These are phyloP conservation scores for Agrenia bidenticulata DNA, from an alignment of 2,888 invertebrate genomes.

Conservation along the genomic window DNA sequence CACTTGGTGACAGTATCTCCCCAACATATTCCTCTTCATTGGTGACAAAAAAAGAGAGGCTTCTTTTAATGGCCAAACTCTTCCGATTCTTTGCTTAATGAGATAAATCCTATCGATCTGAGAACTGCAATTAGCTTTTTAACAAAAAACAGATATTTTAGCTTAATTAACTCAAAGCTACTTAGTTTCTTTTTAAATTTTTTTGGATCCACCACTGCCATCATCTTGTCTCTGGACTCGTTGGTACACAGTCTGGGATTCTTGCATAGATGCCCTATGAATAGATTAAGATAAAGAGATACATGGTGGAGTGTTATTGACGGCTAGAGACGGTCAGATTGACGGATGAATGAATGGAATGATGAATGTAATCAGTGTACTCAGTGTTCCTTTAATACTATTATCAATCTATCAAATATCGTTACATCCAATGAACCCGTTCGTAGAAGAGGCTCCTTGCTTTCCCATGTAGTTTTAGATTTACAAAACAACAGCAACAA, in stretches of 20 bases:
- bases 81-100: too few relatives aligned
- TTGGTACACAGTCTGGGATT: too few relatives aligned
- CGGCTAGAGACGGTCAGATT: conserved; percentile 2
- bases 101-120: too few relatives aligned
- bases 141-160: too few relatives aligned
- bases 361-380: conserved; percentile 18
- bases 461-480: not conserved
- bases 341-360: conserved; percentile 17
- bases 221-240: not conserved
- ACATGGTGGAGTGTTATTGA: not conserved
- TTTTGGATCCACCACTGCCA: not conserved
- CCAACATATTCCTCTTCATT: too few relatives aligned
- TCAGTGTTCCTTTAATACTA: conserved; percentile 9
- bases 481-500: not conserved
- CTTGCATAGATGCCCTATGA: too few relatives aligned
- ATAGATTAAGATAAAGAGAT: conserved; percentile 7
- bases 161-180: too few relatives aligned
- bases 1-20: too few relatives aligned
- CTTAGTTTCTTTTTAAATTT: not conserved
- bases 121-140: too few relatives aligned
- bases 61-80: too few relatives aligned
- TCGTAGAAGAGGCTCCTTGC: not conserved
- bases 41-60: too few relatives aligned
- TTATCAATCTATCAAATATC: not conserved
- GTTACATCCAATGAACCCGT: not conserved